Conservation (phyloP, 2,888 invertebrate species). For the Sympetrum striolatum region DNA sequence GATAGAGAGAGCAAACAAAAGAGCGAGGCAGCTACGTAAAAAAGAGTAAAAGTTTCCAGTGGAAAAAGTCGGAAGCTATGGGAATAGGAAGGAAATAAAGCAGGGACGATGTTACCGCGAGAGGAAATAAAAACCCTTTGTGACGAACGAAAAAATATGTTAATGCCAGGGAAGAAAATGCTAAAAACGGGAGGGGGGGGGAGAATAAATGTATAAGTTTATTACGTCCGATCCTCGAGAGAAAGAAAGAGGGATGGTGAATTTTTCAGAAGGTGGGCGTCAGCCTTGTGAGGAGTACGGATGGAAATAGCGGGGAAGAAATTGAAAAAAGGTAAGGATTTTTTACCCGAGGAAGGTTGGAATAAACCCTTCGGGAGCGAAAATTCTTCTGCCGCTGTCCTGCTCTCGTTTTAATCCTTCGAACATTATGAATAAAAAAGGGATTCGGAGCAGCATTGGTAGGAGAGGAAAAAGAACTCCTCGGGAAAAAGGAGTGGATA, state of each 20-base stretch:
- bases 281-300: background rate
- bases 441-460: background rate
- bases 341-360: background rate
- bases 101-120: background rate
- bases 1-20: background rate
- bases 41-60: background rate
- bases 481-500: background rate
- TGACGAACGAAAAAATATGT: background rate
- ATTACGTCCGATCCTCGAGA: background rate
- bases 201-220: background rate
- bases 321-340: background rate
- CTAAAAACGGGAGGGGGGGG: background rate
- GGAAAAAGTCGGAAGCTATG: background rate
- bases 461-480: background rate
- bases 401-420: background rate
- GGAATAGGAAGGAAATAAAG: background rate
- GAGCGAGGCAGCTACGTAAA: background rate
- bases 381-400: background rate
- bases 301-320: background rate
- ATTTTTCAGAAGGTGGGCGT: background rate
- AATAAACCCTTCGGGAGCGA: background rate
- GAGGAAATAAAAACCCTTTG: background rate
- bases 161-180: background rate
- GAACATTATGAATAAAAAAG: background rate
- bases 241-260: background rate